Evolutionary conservation across 2,113 vertebrate species (phyloP), one percentile per base, ranked within the genome.

Genomic region (Sciurus niger): DNA sequence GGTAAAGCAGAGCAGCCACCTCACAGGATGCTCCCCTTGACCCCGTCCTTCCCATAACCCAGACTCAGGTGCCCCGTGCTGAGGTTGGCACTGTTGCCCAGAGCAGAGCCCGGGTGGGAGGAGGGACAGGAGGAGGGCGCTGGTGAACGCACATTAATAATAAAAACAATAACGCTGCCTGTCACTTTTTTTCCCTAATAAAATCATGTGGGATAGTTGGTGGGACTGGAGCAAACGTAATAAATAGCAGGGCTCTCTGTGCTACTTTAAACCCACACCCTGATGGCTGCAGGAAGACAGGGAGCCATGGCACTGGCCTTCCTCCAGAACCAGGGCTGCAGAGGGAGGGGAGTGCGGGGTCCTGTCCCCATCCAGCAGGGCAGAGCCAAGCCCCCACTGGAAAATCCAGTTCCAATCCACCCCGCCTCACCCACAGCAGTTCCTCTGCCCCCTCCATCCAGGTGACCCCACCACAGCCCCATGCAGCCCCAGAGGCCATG

Each of bases 121-220:
- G 55, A 68, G 43, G 85, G 93, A 93, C 67, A 40, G 40, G 40
- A 40, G 3, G 40, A 40, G 40, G 40, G 63, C 70, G 9, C 46
- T 0, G 3, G 93, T 95, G 90, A 97, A 97, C 94, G 60, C 17
- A 84, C 98, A 98, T 98, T 98, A 98, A 98, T 98, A 98, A 98
- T 98, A 98, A 98, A 98, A 98, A 97, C 97, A 98, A 98, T 98
- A 98, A 97, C 84, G 0, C 74, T 0, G 14, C 96, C 96, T 98
- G 98, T 97, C 98, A 97, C 98, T 97, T 98, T 97, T 97, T 83
- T 85, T 86, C 84, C 94, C 97, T 98, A 98, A 98, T 98, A 98
- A 98, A 98, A 98, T 97, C 96, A 95, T 82, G 95, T 32, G 78
- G 98, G 96, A 90, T 79, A 96, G 95, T 73, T 92, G 94, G 85